Evolutionary conservation across 2,888 invertebrate genomes (phyloP), one percentile per base, ranked within the genome.

Genomic region (Unio delphinus): DNA sequence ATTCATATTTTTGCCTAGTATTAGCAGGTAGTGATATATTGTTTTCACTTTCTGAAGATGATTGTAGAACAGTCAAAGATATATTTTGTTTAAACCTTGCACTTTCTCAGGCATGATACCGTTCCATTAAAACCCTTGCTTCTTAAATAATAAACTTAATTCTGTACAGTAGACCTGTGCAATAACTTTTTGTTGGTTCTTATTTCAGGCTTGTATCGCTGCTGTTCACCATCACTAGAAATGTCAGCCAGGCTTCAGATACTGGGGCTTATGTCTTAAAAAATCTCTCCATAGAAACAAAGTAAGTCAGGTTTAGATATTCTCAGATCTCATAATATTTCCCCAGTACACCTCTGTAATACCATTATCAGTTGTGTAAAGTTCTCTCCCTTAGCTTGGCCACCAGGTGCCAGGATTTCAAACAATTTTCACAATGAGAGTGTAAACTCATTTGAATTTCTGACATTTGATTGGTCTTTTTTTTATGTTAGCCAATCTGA

Each of bases 211-310:
- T 87, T 60, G 67, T 86, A 8, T 64, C 81, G 18, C 60, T 70
- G 34, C 61, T 83, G 63, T 85, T 84, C 67, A 72, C 71, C 11
- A 66, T 83, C 61, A 81, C 85, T 64, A 72, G 77, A 62, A 75
- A 74, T 17, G 75, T 78, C 57, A 73, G 69, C 11, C 62, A 73
- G 5, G 75, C 79, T 61, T 81, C 84, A 17, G 69, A 76, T 23
- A 77, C 72, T 18, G 81, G 83, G 56, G 81, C 83, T 15, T 80
- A 79, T 56, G 69, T 85, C 7, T 76, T 88, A 5, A 87, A 83
- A 64, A 87, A 86, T 69, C 67, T 88, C 28, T 83, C 86, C 17
- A 74, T 86, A 30, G 80, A 86, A 56, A 85, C 82, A 71, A 83
- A 78, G 87, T 87, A 67, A 76, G 81, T 71, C 11, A 45, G 11